These are phyloP conservation scores for Rhynchomys soricoides DNA, from an alignment of 2,113 vertebrate genomes.

Conservation along the genomic window DNA sequence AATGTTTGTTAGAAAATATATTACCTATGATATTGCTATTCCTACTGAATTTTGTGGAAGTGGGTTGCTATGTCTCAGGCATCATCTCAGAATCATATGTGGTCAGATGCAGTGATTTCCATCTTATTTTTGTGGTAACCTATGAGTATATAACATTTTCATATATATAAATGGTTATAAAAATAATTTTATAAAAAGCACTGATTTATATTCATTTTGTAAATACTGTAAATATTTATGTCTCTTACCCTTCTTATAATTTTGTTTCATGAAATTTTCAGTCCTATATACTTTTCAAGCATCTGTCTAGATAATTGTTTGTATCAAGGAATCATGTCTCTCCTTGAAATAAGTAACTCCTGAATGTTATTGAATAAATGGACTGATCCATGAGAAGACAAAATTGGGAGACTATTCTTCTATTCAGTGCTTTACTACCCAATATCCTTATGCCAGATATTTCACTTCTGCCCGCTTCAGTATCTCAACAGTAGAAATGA, in stretches of 20 bases:
- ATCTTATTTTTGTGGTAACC: not conserved
- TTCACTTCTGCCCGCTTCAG: not conserved
- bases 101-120: not conserved
- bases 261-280: slow-evolving; percentile 22
- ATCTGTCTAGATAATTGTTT: not conserved
- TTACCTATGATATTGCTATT: slow-evolving; percentile 36
- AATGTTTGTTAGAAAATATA: slow-evolving; percentile 26
- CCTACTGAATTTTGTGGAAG: slow-evolving; percentile 68
- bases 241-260: not conserved
- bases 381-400: not conserved
- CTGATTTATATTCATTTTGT: not conserved
- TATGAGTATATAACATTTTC: not conserved
- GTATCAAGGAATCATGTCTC: not conserved
- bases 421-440: not conserved
- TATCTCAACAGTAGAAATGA: not conserved
- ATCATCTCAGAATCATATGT: not conserved
- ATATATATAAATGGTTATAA: too few relatives aligned
- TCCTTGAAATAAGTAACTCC: not conserved
- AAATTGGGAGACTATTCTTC: not conserved
- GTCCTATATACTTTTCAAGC: not conserved
- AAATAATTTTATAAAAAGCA: too few relatives aligned
- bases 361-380: not conserved
- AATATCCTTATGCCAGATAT: not conserved
- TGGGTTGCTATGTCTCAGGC: slow-evolving; percentile 35
- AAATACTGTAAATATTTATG: not conserved